Evolutionary conservation across 2,113 vertebrate genomes (phyloP).

Genomic region (Sarotherodon lohbergeri): DNA sequence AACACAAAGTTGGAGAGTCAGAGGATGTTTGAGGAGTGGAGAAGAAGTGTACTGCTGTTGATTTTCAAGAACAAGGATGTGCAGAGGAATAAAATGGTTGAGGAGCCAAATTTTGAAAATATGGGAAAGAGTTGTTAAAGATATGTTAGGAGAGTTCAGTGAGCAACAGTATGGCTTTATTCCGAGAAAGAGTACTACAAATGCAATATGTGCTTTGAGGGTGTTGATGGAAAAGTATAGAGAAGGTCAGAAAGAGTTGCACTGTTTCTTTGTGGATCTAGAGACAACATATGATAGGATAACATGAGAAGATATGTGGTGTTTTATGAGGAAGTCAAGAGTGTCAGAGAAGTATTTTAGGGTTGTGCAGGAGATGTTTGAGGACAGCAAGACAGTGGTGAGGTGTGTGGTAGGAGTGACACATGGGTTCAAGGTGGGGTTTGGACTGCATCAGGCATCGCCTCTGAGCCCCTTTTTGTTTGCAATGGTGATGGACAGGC

Average conservation of each 20-base stretch:
- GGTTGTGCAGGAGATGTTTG: background rate
- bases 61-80: background rate
- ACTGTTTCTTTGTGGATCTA: background rate
- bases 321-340: background rate
- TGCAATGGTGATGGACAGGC: background rate
- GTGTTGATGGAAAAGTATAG: background rate
- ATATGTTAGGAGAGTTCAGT: background rate
- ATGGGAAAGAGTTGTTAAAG: accelerated
- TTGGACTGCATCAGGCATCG: accelerated
- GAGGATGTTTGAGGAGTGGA: background rate
- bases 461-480: background rate
- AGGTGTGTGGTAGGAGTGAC: background rate
- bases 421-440: background rate
- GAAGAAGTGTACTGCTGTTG: background rate
- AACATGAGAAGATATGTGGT: background rate
- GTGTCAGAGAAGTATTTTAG: background rate
- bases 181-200: background rate
- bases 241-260: background rate
- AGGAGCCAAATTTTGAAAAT: background rate
- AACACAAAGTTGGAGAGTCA: background rate
- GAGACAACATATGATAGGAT: background rate
- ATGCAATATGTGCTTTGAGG: accelerated
- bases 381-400: background rate
- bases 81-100: accelerated
- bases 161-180: background rate